phyloP scores from a whole-genome alignment of 2,113 vertebrate genomes.

The Brevimyrus niger region DNA sequence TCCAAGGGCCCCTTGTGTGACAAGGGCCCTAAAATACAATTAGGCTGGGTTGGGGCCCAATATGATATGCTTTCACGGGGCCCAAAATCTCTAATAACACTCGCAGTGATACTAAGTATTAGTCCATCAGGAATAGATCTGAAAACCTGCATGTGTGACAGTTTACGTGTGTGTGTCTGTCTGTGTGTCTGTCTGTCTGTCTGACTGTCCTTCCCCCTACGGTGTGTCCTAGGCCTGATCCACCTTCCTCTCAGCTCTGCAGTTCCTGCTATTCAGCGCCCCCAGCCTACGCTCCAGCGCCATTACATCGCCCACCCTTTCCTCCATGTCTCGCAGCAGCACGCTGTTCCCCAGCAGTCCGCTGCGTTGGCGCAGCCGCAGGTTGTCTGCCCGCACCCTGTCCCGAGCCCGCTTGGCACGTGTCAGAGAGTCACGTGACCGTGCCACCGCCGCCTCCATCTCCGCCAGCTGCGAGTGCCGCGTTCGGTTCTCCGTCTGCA shows the following conservation, averaged over 20 bases:
- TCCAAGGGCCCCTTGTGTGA: too few relatives aligned
- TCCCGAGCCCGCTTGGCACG: constrained; percentile 55
- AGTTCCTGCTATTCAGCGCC: constrained; percentile 47
- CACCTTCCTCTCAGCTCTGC: constrained; percentile 48
- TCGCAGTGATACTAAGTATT: neutral
- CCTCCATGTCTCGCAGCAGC: constrained; percentile 67
- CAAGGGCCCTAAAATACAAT: too few relatives aligned
- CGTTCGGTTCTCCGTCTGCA: constrained; percentile 52
- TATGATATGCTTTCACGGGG: neutral
- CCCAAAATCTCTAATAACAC: too few relatives aligned
- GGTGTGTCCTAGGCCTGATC: constrained; percentile 33
- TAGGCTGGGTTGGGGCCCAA: too few relatives aligned
- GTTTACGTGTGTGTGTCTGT: neutral
- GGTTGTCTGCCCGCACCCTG: constrained; percentile 51
- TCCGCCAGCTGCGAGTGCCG: constrained; percentile 47
- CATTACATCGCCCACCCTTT: constrained; percentile 45
- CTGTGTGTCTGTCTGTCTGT: neutral
- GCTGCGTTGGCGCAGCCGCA: constrained; percentile 47
- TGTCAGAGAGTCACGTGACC: constrained; percentile 53
- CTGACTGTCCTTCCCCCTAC: neutral
- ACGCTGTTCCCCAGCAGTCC: constrained; percentile 65
- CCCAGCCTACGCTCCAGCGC: constrained; percentile 50
- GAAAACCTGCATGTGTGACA: neutral
- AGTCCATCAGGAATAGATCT: neutral
- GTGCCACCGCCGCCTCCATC: constrained; percentile 45